Conservation (phyloP, 2,797 vertebrate species). For the Loris lydekkerianus region DNA sequence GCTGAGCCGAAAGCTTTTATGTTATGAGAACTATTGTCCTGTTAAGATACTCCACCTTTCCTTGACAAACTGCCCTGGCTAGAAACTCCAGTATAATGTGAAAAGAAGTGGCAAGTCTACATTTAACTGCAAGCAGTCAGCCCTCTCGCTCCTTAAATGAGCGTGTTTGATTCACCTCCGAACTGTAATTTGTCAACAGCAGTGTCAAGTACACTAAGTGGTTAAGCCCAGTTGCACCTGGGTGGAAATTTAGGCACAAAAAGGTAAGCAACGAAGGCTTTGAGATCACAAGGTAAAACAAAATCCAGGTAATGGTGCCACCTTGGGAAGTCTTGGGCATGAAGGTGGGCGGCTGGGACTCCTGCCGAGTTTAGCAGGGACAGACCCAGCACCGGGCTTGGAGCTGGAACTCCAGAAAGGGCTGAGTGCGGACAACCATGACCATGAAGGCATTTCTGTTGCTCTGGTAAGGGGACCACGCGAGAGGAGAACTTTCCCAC, state of each 20-base stretch:
- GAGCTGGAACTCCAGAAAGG: rapidly evolving
- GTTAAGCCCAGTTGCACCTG: not conserved
- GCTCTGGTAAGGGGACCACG: not conserved
- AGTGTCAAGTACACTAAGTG: not conserved
- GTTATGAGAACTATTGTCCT: not conserved
- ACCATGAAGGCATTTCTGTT: rapidly evolving
- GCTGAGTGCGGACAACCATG: not conserved
- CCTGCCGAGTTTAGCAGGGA: no score
- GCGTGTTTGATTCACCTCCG: not conserved
- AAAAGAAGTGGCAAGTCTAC: not conserved
- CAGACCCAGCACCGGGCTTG: not conserved
- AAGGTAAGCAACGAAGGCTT: not conserved
- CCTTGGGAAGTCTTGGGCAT: not conserved
- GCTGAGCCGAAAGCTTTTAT: not conserved
- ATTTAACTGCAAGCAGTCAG: not conserved
- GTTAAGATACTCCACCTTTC: not conserved
- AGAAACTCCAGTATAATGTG: not conserved
- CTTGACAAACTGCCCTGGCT: not conserved
- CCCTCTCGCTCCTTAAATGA: not conserved
- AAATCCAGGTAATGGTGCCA: not conserved
- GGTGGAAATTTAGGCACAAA: not conserved
- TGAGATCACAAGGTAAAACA: not conserved
- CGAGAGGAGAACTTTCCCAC: not conserved
- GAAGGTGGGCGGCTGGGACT: not conserved
- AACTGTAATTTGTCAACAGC: not conserved